Base-by-base conservation (phyloP, 1,140 invertebrate genomes). In the Goniozus legneri region DNA sequence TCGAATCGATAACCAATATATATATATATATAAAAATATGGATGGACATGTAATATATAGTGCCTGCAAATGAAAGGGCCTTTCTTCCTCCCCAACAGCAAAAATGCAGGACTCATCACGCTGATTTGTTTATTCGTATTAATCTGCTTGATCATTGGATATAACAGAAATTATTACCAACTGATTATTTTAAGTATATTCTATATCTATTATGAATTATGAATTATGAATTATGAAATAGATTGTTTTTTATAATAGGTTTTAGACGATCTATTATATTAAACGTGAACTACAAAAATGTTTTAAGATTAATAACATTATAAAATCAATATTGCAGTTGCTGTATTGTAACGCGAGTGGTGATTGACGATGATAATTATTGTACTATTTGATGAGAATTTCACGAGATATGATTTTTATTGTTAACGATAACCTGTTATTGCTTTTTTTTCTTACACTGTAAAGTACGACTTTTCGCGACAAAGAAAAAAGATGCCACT, bases 41-140 rank as follows among this genome's bases (percentile, higher is more conserved):
- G 50, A 64, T 60, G 66, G 58, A 71, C 69, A 64, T 58, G 44
- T 64, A 67, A 67, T 64, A n/a, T n/a, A 60, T 67, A 65, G 67
- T 70, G 66, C 66, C 67, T 70, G 66, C 64, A 62, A 60, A 58
- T 62, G 52, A 66, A 64, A 58, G 58, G 55, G 47, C 55, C 42
- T 51, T 50, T 56, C 61, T 58, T 56, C 65, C 65, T 57, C 24
- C 56, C 41, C n/a, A 34, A 18, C 16, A 27, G 41, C 54, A 47
- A 52, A 52, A 51, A 51, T 63, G 61, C 60, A 55, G 56, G 57
- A 57, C 57, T 60, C 60, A 54, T 61, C 56, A 59, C 40, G 30
- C 57, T 33, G 24, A 60, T 64, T 55, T 65, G 61, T 64, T 65
- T 59, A 62, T 53, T 59, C 58, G 49, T 59, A 62, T 50, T 43